Percentiles rank a stretch among this genome's conserved stretches.
phyloP scores from a whole-genome alignment of 2,888 invertebrate species.

The Catocala fraxini region DNA sequence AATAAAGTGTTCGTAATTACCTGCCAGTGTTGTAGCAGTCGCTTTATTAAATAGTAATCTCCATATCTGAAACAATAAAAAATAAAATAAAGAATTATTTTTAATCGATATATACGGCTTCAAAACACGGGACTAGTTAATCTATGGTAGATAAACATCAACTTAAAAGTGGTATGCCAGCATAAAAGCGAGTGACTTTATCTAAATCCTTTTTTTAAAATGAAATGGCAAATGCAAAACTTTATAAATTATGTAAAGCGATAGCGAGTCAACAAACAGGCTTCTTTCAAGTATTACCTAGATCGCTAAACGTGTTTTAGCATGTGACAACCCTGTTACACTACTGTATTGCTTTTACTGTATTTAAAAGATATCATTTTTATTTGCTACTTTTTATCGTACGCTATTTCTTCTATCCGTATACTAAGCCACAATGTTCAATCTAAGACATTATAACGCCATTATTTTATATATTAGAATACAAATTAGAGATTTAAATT shows the following conservation, averaged over 20 bases:
- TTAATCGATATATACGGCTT: neutral
- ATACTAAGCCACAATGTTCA: too few relatives aligned
- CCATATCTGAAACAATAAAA: constrained; percentile 20
- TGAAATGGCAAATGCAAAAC: constrained; percentile 15
- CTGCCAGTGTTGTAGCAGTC: neutral
- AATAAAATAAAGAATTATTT: constrained; percentile 1
- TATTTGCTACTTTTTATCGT: too few relatives aligned
- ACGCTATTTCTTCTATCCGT: too few relatives aligned
- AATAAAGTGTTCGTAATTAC: constrained; percentile 9
- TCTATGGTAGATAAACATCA: constrained; percentile 15
- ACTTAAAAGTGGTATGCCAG: constrained; percentile 6
- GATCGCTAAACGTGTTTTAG: constrained; percentile 19
- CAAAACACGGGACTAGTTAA: neutral
- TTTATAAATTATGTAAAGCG: constrained; percentile 25
- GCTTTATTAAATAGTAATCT: neutral
- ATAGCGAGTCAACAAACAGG: constrained; percentile 18
- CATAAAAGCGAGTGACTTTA: constrained; percentile 15
- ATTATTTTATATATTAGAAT: too few relatives aligned
- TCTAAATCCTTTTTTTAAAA: constrained; percentile 19
- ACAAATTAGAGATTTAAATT: too few relatives aligned
- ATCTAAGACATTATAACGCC: too few relatives aligned
- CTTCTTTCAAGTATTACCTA: constrained; percentile 15
- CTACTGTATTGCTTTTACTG: neutral
- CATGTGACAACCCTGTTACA: constrained; percentile 12
- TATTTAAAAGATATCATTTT: too few relatives aligned